These are phyloP conservation scores for Platalea minor DNA, from an alignment of 2,797 vertebrate genomes.

Conservation along the genomic window DNA sequence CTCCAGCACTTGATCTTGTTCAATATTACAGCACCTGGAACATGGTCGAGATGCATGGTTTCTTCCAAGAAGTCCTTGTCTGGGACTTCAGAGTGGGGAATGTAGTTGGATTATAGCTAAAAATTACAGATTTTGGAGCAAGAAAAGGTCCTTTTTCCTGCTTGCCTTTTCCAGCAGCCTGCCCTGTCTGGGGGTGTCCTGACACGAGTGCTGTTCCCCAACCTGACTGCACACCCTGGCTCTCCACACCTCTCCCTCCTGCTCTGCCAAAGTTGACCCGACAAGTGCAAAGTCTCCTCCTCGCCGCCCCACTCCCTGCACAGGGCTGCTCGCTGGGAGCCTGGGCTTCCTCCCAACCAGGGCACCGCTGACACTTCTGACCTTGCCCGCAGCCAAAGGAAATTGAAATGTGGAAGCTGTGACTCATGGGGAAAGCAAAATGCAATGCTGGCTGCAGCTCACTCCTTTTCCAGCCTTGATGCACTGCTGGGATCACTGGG, in stretches of 20 bases:
- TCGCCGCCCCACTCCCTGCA: background rate
- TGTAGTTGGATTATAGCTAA: background rate
- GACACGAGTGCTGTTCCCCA: background rate
- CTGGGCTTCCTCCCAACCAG: background rate
- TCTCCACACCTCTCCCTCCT: background rate
- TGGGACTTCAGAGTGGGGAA: background rate
- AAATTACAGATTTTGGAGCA: background rate
- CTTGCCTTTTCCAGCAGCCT: background rate
- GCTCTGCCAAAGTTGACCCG: background rate
- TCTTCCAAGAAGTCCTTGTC: background rate
- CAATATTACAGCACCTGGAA: background rate
- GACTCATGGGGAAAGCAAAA: background rate
- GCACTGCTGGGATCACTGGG: background rate
- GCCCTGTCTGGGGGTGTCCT: background rate
- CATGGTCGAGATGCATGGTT: background rate
- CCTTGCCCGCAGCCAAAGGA: background rate
- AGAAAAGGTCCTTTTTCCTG: background rate
- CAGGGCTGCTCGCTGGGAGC: background rate
- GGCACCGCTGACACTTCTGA: background rate
- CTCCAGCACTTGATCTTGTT: background rate
- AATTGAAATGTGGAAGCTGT: background rate
- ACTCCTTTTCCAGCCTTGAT: background rate
- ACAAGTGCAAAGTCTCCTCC: background rate
- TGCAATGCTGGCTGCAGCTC: background rate
- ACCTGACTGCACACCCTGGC: too few species aligned